Evolutionary conservation across 2,888 invertebrate species (phyloP).

Genomic region (Sclerodermus sp.): DNA sequence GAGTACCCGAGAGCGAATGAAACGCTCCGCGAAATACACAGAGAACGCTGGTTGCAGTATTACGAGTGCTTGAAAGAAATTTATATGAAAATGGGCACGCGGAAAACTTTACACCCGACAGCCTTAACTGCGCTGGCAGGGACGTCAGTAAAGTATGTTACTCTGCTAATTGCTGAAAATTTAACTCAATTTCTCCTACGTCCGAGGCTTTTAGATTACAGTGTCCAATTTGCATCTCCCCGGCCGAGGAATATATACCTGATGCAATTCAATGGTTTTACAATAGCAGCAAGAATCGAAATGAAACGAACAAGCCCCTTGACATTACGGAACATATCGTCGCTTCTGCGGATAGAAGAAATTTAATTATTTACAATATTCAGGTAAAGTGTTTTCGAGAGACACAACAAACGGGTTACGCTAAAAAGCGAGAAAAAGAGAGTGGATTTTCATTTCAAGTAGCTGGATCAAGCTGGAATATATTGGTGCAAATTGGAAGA

Average conservation of each 20-base stretch:
- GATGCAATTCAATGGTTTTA: slow-evolving; percentile 60
- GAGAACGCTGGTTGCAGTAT: slow-evolving; percentile 61
- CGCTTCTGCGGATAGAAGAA: slow-evolving; percentile 56
- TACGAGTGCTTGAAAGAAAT: slow-evolving; percentile 59
- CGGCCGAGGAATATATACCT: slow-evolving; percentile 51
- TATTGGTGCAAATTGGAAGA: slow-evolving; percentile 63
- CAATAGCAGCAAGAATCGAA: slow-evolving; percentile 37
- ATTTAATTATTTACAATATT: slow-evolving; percentile 62
- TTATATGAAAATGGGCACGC: slow-evolving; percentile 47
- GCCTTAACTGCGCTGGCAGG: slow-evolving; percentile 58
- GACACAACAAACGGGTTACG: no score
- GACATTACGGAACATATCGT: slow-evolving; percentile 57
- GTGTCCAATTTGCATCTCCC: slow-evolving; percentile 62
- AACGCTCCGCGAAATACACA: slow-evolving; percentile 50
- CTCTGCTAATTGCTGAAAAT: not conserved
- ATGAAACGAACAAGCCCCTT: slow-evolving; percentile 44
- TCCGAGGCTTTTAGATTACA: slow-evolving; percentile 49
- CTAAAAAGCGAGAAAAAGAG: slow-evolving; percentile 2
- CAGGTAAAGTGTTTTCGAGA: slow-evolving; percentile 30
- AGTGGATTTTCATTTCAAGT: slow-evolving; percentile 5
- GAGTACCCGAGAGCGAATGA: slow-evolving; percentile 60
- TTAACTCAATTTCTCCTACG: no score
- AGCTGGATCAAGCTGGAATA: slow-evolving; percentile 60
- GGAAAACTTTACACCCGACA: slow-evolving; percentile 52
- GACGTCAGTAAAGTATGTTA: slow-evolving; percentile 53